A percentile compares a stretch with the other conserved stretches of the same genome.
phyloP scores from a whole-genome alignment of 2,888 invertebrate genomes.

The Clunio marinus region DNA sequence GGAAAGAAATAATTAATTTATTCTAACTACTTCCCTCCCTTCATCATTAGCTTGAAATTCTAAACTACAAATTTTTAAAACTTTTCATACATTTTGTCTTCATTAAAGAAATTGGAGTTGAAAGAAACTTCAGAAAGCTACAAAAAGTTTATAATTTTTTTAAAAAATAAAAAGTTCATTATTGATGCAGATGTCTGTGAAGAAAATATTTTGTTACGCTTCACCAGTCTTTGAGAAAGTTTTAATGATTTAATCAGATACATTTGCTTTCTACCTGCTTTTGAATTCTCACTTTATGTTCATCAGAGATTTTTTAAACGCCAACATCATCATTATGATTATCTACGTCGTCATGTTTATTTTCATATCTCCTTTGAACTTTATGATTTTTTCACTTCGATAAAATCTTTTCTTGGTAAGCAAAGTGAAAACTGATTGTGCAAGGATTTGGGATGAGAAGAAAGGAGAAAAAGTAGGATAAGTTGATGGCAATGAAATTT shows the following conservation, averaged over 20 bases:
- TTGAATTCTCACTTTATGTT: too few relatives aligned
- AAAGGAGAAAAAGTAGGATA: not conserved
- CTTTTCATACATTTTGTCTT: too few relatives aligned
- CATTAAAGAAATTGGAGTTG: too few relatives aligned
- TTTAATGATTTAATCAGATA: constrained; percentile 3
- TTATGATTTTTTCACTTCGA: not conserved
- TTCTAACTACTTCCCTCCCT: too few relatives aligned
- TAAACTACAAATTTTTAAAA: too few relatives aligned
- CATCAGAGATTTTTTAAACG: not conserved
- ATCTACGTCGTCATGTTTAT: not conserved
- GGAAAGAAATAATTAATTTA: too few relatives aligned
- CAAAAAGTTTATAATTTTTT: too few relatives aligned
- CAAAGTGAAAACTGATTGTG: not conserved
- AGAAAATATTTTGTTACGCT: not conserved
- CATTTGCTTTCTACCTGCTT: not conserved
- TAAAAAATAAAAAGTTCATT: too few relatives aligned
- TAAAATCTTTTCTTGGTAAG: not conserved
- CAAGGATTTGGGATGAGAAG: not conserved
- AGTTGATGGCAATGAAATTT: not conserved
- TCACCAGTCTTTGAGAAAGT: not conserved
- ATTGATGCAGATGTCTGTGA: too few relatives aligned
- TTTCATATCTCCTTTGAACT: not conserved
- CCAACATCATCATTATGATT: not conserved
- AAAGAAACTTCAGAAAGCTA: too few relatives aligned
- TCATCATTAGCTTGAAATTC: too few relatives aligned